phyloP scores from a whole-genome alignment of 2,888 invertebrate species.

The Chrysolina haemoptera region DNA sequence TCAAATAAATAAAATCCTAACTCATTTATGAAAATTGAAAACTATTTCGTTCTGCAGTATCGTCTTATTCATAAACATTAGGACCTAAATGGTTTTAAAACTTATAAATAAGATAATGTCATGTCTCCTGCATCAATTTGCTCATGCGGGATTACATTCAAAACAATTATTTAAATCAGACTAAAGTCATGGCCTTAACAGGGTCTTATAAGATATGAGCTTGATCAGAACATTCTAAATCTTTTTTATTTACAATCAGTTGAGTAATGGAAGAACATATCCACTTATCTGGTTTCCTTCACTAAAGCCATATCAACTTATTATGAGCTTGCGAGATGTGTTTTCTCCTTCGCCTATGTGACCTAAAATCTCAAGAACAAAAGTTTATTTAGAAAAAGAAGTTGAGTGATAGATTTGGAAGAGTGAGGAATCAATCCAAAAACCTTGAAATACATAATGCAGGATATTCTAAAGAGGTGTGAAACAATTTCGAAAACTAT shows the following conservation, averaged over 20 bases:
- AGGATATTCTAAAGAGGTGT: no score
- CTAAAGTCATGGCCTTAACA: not conserved
- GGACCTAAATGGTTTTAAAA: no score
- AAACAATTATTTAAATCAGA: not conserved
- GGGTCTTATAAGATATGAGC: not conserved
- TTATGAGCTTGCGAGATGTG: constrained; percentile 26
- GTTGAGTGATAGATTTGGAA: no score
- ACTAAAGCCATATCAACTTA: constrained; percentile 2
- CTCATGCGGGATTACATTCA: not conserved
- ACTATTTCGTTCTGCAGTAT: not conserved
- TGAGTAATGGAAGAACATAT: not conserved
- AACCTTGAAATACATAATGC: no score
- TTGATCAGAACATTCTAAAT: not conserved
- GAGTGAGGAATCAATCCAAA: no score
- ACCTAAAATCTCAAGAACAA: constrained; percentile 67
- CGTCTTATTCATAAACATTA: not conserved
- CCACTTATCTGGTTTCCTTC: not conserved
- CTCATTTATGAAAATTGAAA: not conserved
- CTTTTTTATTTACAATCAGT: not conserved
- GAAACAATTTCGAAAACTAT: no score
- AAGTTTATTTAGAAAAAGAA: no score
- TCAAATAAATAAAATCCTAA: constrained; percentile 13
- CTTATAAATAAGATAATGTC: no score
- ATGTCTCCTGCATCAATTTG: not conserved
- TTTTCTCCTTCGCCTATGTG: constrained; percentile 52